Conservation (phyloP, 2,888 invertebrate genomes). For the Molorchus minor region DNA sequence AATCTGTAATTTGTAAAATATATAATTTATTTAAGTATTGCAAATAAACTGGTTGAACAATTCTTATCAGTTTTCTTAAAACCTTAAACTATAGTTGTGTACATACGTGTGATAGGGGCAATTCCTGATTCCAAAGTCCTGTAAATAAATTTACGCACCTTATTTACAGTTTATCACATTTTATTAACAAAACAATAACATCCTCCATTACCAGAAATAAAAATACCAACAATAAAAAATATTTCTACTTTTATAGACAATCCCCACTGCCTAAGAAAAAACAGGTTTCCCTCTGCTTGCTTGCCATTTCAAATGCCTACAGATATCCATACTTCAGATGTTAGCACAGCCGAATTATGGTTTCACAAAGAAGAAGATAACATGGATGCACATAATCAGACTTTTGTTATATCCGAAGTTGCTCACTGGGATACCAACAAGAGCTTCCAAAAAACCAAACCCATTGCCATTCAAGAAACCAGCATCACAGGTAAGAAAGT, state of each 20-base stretch:
- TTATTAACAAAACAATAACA: slow-evolving; percentile 6
- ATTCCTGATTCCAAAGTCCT: not conserved
- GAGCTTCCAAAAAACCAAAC: slow-evolving; percentile 80
- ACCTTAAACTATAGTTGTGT: not conserved
- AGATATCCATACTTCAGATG: slow-evolving; percentile 77
- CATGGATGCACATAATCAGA: slow-evolving; percentile 74
- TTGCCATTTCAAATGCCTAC: slow-evolving; percentile 81
- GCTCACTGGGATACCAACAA: slow-evolving; percentile 77
- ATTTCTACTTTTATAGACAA: slow-evolving; percentile 61
- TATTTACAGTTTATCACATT: no score
- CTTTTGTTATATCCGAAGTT: slow-evolving; percentile 77
- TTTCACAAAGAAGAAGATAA: slow-evolving; percentile 77
- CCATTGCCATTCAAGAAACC: slow-evolving; percentile 82
- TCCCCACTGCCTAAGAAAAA: slow-evolving; percentile 63
- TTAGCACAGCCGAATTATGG: slow-evolving; percentile 83
- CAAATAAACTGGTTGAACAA: no score
- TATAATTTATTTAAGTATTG: no score
- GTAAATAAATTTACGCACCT: slow-evolving; percentile 10
- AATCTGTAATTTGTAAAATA: no score
- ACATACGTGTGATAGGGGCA: not conserved
- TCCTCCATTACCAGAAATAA: no score
- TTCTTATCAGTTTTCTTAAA: no score
- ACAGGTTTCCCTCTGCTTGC: slow-evolving; percentile 74
- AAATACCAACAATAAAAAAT: no score
- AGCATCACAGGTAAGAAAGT: slow-evolving; percentile 68